Evolutionary conservation across 2,797 vertebrate species (phyloP).

Genomic region (Coracias cyanogaster): DNA sequence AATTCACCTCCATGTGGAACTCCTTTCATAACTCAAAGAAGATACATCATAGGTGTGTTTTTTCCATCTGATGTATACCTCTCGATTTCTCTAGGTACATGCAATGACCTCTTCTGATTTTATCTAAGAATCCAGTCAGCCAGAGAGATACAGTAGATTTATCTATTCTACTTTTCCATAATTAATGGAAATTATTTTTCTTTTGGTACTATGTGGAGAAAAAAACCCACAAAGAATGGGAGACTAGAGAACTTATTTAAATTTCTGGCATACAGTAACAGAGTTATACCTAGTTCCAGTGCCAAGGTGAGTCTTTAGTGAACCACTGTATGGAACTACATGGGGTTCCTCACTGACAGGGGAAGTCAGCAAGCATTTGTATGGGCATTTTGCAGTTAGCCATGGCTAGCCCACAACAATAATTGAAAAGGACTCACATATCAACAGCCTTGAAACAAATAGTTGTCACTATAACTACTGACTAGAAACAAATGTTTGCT

Average conservation of each 20-base stretch:
- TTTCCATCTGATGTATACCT: not conserved
- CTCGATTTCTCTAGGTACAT: not conserved
- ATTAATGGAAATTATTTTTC: not conserved
- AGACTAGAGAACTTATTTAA: not conserved
- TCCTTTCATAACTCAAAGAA: not conserved
- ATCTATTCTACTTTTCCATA: not conserved
- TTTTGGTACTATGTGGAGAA: not conserved
- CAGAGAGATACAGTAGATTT: not conserved
- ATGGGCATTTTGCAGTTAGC: not conserved
- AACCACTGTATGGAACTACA: not conserved
- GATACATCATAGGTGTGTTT: accelerated
- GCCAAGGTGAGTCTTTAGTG: not conserved
- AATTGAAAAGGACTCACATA: not conserved
- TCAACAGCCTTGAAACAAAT: not conserved
- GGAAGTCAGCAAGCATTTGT: not conserved
- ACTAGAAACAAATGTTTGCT: not conserved
- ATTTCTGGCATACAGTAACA: not conserved
- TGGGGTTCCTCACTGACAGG: too few relatives aligned
- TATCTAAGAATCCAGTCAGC: too few relatives aligned
- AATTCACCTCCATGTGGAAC: not conserved
- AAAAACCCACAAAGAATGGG: not conserved
- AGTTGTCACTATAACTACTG: not conserved
- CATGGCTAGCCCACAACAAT: not conserved
- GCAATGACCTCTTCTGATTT: not conserved
- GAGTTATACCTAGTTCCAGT: not conserved